Conservation (phyloP, 2,888 invertebrate species). For the Tipula vernalis region DNA sequence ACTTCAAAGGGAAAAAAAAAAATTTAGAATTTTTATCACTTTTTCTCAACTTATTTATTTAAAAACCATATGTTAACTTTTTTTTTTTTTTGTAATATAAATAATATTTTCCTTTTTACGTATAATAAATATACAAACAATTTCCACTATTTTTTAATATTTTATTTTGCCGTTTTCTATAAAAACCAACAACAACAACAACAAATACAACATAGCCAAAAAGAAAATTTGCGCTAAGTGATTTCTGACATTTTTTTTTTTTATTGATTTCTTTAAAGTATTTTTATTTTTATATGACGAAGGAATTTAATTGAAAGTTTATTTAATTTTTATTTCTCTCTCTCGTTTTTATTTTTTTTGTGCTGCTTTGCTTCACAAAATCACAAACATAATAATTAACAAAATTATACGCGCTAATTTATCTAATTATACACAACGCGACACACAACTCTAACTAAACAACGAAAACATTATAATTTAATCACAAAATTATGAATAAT, state of each 20-base stretch:
- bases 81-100: neutral
- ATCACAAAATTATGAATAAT: neutral
- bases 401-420: neutral
- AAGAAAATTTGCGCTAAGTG: neutral
- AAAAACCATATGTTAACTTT: neutral
- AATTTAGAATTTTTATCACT: neutral
- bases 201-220: neutral
- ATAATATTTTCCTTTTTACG: neutral
- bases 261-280: neutral
- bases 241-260: neutral
- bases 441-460: neutral
- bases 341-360: neutral
- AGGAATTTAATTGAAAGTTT: neutral
- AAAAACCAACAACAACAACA: neutral
- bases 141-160: neutral
- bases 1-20: neutral
- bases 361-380: neutral
- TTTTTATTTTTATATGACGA: neutral
- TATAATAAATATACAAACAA: neutral
- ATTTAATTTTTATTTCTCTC: neutral
- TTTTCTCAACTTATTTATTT: neutral
- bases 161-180: neutral
- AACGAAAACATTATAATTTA: neutral
- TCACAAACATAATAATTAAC: neutral
- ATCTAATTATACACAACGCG: neutral